Evolutionary conservation across 2,888 invertebrate species (phyloP).

Genomic region (Sarcophaga rosellei): DNA sequence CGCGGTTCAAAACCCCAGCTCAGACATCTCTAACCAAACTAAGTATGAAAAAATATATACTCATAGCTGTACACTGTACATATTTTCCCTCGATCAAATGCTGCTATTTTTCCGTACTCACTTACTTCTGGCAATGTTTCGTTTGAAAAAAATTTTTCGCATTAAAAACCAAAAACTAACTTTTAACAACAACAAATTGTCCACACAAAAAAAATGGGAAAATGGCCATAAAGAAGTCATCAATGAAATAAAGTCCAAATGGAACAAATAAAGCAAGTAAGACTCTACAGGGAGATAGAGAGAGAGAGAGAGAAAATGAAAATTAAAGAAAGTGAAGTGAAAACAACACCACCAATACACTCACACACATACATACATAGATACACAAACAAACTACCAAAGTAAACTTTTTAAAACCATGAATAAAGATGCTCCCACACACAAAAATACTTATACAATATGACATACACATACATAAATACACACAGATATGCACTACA

Average conservation of each 20-base stretch:
- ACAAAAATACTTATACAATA: no score
- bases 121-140: background rate
- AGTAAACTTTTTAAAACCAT: background rate
- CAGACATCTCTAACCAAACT: no score
- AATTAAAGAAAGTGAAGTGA: conserved; percentile 9
- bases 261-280: background rate
- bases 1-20: no score
- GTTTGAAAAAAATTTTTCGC: background rate
- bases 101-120: background rate
- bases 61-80: no score
- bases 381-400: background rate
- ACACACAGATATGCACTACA: no score
- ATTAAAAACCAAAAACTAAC: background rate
- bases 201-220: background rate
- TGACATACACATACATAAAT: no score
- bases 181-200: conserved; percentile 5
- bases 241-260: conserved; percentile 12
- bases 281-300: background rate
- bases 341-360: background rate
- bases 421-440: background rate
- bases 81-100: background rate
- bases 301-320: background rate
- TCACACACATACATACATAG: background rate
- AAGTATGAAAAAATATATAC: no score
- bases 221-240: conserved; percentile 10